Evolutionary conservation across 1,140 invertebrate species (phyloP).

Genomic region (Zeugodacus cucurbitae): DNA sequence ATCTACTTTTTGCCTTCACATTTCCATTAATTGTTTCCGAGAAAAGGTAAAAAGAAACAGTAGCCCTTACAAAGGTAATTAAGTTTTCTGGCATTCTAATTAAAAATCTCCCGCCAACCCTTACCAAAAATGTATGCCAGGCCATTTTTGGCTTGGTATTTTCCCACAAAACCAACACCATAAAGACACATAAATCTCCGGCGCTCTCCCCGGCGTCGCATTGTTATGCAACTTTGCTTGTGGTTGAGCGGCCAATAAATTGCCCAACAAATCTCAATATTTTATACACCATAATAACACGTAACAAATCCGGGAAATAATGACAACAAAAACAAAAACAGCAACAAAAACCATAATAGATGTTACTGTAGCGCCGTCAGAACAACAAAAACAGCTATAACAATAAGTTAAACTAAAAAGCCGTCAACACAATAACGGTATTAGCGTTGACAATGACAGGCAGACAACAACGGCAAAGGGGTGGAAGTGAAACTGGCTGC

Average conservation of each 20-base stretch:
- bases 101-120: background rate
- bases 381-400: background rate
- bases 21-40: too few relatives aligned
- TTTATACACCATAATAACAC: constrained; percentile 28
- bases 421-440: constrained; percentile 28
- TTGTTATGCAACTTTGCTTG: background rate
- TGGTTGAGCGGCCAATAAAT: constrained; percentile 28
- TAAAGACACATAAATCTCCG: background rate
- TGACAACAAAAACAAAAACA: background rate
- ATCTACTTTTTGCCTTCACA: too few relatives aligned
- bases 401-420: background rate
- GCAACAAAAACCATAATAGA: background rate
- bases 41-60: too few relatives aligned
- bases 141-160: background rate
- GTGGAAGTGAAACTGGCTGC: background rate
- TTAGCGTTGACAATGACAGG: constrained; percentile 16
- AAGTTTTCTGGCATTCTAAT: constrained; percentile 28
- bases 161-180: background rate
- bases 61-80: background rate
- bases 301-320: background rate
- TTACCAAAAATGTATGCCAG: background rate
- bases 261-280: constrained; percentile 18
- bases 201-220: background rate
- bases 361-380: too few relatives aligned
- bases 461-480: background rate